Conservation (phyloP, 2,888 invertebrate genomes). For the Nematopogon swammerdamellus region DNA sequence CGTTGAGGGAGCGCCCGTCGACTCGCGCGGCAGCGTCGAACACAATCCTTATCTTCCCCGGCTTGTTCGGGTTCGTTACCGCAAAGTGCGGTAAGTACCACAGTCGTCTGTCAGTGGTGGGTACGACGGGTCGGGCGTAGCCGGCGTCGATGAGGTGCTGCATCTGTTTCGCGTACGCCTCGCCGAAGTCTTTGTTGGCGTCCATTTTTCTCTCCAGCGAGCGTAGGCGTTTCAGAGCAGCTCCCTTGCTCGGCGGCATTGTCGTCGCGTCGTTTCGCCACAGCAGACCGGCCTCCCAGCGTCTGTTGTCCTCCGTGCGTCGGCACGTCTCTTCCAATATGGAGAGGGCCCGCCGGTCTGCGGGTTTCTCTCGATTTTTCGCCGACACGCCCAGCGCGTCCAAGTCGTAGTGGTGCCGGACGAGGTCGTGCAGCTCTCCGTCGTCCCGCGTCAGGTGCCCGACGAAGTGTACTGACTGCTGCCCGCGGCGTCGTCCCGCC, state of each 20-base stretch:
- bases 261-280: not conserved
- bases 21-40: slow-evolving; percentile 4
- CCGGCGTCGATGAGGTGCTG: not conserved
- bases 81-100: slow-evolving; percentile 7
- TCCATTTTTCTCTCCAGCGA: not conserved
- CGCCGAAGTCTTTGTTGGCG: not conserved
- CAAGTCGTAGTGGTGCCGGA: not conserved
- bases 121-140: not conserved
- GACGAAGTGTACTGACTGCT: too few relatives aligned
- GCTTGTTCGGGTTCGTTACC: slow-evolving; percentile 5
- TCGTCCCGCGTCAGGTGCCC: too few relatives aligned
- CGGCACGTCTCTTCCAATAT: not conserved
- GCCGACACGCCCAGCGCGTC: not conserved
- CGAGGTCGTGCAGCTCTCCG: not conserved
- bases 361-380: not conserved
- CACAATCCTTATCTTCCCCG: slow-evolving; percentile 4
- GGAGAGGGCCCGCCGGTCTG: not conserved
- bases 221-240: not conserved
- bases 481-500: too few relatives aligned
- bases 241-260: not conserved
- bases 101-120: not conserved
- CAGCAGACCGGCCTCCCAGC: not conserved
- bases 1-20: slow-evolving; percentile 4
- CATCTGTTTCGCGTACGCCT: not conserved
- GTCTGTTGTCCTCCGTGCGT: not conserved